Percentiles rank a stretch among this genome's conserved stretches.
phyloP scores from a whole-genome alignment of 1,140 invertebrate species.

The Hesperophylax magnus region DNA sequence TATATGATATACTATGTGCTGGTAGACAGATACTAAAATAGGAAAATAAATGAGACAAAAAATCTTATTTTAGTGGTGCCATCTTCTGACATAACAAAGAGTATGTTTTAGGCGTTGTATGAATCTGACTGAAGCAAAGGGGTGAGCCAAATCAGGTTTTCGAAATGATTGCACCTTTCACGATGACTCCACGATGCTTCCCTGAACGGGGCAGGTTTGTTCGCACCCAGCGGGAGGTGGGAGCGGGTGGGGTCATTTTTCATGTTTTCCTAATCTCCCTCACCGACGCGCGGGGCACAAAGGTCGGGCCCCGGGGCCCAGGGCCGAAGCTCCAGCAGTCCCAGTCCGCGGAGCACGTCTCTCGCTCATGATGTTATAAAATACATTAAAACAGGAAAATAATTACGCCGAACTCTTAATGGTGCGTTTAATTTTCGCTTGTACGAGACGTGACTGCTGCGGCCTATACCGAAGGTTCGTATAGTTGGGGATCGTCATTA shows the following conservation, averaged over 20 bases:
- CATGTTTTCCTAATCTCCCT: slow-evolving; percentile 25
- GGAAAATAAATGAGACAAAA: no score
- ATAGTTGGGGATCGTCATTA: not conserved
- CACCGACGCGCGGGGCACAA: slow-evolving; percentile 3
- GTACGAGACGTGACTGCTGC: slow-evolving; percentile 9
- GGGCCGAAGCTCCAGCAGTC: no score
- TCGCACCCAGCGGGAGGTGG: not conserved
- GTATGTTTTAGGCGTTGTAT: no score
- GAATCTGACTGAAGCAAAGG: no score
- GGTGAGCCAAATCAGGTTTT: no score
- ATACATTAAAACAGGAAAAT: slow-evolving; percentile 47
- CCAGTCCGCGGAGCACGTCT: not conserved
- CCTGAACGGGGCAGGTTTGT: no score
- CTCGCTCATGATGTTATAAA: slow-evolving; percentile 29
- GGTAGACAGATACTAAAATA: no score
- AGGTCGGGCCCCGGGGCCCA: not conserved
- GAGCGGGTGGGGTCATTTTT: slow-evolving; percentile 20
- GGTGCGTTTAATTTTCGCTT: slow-evolving; percentile 36
- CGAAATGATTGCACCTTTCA: no score
- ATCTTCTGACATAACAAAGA: no score
- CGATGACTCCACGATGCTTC: no score
- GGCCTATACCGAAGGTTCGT: not conserved
- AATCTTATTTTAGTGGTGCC: no score
- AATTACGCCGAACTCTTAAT: slow-evolving; percentile 33
- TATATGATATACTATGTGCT: no score